These are phyloP conservation scores for Canis aureus DNA, from an alignment of 2,113 vertebrate genomes.

Conservation along the genomic window DNA sequence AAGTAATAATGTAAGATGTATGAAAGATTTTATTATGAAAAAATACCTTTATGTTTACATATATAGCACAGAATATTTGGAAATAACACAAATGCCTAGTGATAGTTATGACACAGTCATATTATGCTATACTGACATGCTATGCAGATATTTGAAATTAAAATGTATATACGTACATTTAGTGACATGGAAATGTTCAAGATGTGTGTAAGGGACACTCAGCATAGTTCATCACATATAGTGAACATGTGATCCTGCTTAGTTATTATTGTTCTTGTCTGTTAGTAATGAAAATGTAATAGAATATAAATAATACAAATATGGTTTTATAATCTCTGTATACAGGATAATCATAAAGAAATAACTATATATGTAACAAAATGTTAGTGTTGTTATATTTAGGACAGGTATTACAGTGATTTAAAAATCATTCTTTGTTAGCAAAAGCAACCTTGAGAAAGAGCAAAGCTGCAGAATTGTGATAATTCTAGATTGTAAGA, in stretches of 20 bases:
- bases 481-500: background rate
- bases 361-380: background rate
- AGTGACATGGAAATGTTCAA: background rate
- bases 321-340: background rate
- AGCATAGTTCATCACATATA: background rate
- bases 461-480: background rate
- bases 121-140: background rate
- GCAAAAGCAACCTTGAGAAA: background rate
- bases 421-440: conserved; percentile 1
- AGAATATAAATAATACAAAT: background rate
- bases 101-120: background rate
- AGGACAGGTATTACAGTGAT: background rate
- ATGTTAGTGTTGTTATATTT: background rate
- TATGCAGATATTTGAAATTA: background rate
- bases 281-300: background rate
- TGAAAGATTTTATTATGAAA: background rate
- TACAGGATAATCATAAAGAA: background rate
- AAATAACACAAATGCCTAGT: background rate
- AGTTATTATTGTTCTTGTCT: background rate
- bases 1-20: background rate
- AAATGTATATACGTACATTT: background rate
- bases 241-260: background rate
- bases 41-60: background rate
- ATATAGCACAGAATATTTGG: background rate
- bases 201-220: background rate